These are phyloP conservation scores for Cosmopolites sordidus DNA, from an alignment of 2,888 invertebrate species.

Conservation along the genomic window DNA sequence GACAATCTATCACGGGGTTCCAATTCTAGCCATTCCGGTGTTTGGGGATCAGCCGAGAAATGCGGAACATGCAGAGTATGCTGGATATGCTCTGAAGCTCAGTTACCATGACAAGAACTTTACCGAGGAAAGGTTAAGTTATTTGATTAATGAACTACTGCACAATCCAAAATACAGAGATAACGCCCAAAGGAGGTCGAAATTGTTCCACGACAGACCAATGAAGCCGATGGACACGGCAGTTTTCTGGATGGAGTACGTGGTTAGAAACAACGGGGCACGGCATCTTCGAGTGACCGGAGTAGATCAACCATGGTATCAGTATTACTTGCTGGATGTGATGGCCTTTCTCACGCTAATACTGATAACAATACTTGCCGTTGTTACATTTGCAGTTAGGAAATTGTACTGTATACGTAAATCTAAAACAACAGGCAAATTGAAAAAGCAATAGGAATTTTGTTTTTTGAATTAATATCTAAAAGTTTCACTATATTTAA, in stretches of 20 bases:
- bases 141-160: constrained; percentile 26
- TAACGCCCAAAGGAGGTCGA: constrained; percentile 16
- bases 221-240: constrained; percentile 20
- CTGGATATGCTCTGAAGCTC: constrained; percentile 27
- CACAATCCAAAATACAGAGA: constrained; percentile 16
- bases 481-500: no score
- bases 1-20: constrained; percentile 50
- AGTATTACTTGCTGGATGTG: constrained; percentile 37
- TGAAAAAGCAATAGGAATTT: no score
- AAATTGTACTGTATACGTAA: no score
- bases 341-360: not conserved
- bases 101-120: constrained; percentile 18
- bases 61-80: constrained; percentile 43
- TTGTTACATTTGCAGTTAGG: not conserved
- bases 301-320: constrained; percentile 34
- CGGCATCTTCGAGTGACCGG: constrained; percentile 30
- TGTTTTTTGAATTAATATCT: no score
- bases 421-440: no score
- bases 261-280: constrained; percentile 24
- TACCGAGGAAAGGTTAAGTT: constrained; percentile 21
- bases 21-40: constrained; percentile 52
- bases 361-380: no score
- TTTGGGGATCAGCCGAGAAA: constrained; percentile 52
- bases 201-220: constrained; percentile 23
- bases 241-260: constrained; percentile 26